Percentiles rank a stretch among this genome's conserved stretches.
These are phyloP conservation scores for Hypsibius dujardini DNA, from an alignment of 1,140 invertebrate genomes.

Conservation along the genomic window DNA sequence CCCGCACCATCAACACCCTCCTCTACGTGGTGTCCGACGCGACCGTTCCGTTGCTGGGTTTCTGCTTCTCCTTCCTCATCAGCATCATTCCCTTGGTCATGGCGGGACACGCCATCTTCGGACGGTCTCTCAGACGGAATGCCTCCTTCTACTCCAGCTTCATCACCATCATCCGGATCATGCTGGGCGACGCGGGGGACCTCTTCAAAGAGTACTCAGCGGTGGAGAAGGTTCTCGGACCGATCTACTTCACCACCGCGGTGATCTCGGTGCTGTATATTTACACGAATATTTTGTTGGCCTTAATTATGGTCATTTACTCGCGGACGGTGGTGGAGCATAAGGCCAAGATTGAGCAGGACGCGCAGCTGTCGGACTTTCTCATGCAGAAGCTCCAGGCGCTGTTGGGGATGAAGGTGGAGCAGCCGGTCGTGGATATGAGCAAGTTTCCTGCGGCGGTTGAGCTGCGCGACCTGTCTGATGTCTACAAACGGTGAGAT, in stretches of 20 bases:
- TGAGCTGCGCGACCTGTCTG: not conserved
- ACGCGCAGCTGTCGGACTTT: constrained; percentile 3
- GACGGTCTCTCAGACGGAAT: not conserved
- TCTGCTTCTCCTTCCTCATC: not conserved
- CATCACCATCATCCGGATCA: not conserved
- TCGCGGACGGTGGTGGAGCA: not conserved
- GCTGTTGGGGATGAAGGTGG: not conserved
- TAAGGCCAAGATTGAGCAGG: not conserved
- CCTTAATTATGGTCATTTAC: constrained; percentile 7
- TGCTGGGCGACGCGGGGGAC: not conserved
- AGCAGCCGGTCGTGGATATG: not conserved
- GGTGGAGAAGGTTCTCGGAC: not conserved
- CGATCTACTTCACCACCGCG: not conserved
- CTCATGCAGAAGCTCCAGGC: not conserved
- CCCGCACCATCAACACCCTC: not conserved
- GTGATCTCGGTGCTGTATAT: not conserved
- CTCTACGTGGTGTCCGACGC: not conserved
- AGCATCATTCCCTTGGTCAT: not conserved
- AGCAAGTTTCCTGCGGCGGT: not conserved
- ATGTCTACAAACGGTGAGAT: not conserved
- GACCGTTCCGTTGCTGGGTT: not conserved
- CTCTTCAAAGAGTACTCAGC: not conserved
- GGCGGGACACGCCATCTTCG: not conserved
- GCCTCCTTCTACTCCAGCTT: not conserved
- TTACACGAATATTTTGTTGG: not conserved